Conservation (phyloP, 2,888 invertebrate species). For the Eustalomyia histrio region DNA sequence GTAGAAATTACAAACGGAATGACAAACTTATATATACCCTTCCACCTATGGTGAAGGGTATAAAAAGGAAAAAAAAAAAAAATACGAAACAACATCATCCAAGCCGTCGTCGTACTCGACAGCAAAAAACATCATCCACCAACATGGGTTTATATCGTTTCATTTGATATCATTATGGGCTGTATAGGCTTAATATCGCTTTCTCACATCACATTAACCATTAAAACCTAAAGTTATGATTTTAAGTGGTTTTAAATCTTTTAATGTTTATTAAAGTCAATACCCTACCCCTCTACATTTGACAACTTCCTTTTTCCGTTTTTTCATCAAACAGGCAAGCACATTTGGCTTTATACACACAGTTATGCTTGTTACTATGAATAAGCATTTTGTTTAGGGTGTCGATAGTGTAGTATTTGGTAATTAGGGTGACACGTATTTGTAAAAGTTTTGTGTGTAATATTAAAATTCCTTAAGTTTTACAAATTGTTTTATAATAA, state of each 20-base stretch:
- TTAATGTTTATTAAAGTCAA: constrained; percentile 59
- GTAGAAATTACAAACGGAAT: too few relatives aligned
- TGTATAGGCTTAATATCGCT: constrained; percentile 48
- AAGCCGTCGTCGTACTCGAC: not conserved
- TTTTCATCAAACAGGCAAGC: not conserved
- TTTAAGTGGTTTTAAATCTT: constrained; percentile 66
- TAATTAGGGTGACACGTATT: not conserved
- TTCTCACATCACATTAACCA: constrained; percentile 54
- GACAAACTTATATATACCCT: too few relatives aligned
- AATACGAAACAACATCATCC: constrained; percentile 12
- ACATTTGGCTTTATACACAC: not conserved
- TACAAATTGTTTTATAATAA: too few relatives aligned
- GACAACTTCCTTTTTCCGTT: not conserved
- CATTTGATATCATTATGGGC: constrained; percentile 42
- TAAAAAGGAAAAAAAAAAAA: not conserved
- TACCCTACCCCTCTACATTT: not conserved
- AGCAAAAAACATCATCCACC: constrained; percentile 19
- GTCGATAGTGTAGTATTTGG: not conserved
- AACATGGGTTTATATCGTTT: constrained; percentile 52
- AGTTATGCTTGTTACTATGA: constrained; percentile 33
- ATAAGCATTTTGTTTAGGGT: constrained; percentile 46
- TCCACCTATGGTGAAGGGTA: too few relatives aligned
- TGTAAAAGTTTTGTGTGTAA: too few relatives aligned
- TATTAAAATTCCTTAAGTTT: too few relatives aligned
- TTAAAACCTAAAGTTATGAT: constrained; percentile 57